A percentile compares a stretch with the other conserved stretches of the same genome.
Conservation (phyloP, 2,888 invertebrate species). For the Sycophila texana region DNA sequence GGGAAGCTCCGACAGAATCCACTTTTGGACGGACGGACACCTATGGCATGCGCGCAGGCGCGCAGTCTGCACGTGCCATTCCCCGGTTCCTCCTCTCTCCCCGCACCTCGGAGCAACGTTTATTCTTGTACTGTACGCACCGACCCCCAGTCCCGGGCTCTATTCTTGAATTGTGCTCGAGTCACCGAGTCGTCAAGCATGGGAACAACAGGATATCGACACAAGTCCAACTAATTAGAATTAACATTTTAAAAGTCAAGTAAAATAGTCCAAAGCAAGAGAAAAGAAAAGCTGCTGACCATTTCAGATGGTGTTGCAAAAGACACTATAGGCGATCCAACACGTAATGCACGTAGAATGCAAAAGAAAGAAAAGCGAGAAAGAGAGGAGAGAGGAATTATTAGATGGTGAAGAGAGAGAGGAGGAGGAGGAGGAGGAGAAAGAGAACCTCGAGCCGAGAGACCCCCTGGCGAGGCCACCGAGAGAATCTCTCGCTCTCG, state of each 20-base stretch:
- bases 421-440: constrained; percentile 46
- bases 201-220: no score
- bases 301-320: no score
- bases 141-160: neutral
- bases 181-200: neutral
- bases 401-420: constrained; percentile 19
- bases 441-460: constrained; percentile 5
- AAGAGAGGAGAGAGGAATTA: constrained; percentile 58
- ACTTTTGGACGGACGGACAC: constrained; percentile 18
- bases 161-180: neutral
- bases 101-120: neutral
- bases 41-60: neutral
- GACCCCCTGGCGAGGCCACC: constrained; percentile 60
- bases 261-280: no score
- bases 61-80: constrained; percentile 17
- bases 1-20: neutral
- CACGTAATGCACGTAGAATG: neutral
- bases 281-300: no score
- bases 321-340: no score
- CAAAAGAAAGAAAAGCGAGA: constrained; percentile 60
- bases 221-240: no score
- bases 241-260: no score
- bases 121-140: neutral
- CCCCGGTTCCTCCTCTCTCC: neutral
- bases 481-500: constrained; percentile 44